Evolutionary conservation across 2,888 invertebrate genomes (phyloP).

Genomic region (Chrysolina americana): DNA sequence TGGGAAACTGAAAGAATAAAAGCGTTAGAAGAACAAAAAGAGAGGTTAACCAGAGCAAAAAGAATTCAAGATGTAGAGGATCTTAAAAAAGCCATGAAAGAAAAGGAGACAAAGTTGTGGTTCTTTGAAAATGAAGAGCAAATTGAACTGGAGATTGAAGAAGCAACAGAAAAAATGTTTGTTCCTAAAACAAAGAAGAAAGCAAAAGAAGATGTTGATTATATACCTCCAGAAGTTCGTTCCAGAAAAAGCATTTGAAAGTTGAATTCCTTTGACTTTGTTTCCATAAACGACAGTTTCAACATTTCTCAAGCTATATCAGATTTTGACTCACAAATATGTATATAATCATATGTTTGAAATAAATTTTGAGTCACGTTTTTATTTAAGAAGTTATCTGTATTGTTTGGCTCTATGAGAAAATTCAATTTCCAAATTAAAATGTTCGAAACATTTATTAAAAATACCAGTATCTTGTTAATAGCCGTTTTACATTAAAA

Average conservation of each 20-base stretch:
- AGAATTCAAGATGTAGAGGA: slow-evolving; percentile 74
- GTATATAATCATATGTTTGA: no score
- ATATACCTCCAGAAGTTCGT: slow-evolving; percentile 80
- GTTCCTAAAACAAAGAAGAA: slow-evolving; percentile 58
- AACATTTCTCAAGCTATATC: no score
- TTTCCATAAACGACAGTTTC: no score
- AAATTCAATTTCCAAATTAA: no score
- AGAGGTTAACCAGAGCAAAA: slow-evolving; percentile 70
- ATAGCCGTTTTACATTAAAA: no score
- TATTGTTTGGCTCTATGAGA: no score
- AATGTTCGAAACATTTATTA: no score
- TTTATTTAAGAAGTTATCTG: no score
- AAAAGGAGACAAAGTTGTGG: slow-evolving; percentile 79
- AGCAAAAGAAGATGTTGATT: slow-evolving; percentile 73
- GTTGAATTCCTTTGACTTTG: neutral
- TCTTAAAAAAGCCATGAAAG: slow-evolving; percentile 73
- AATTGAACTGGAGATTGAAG: slow-evolving; percentile 80
- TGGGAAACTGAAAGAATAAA: slow-evolving; percentile 75
- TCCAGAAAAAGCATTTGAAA: slow-evolving; percentile 37
- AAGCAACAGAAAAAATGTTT: slow-evolving; percentile 67
- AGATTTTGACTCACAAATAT: no score
- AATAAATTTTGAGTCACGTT: no score
- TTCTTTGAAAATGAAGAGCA: slow-evolving; percentile 88
- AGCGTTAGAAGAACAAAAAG: slow-evolving; percentile 75
- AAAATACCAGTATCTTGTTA: no score